These are phyloP conservation scores for Botia kubotai DNA, from an alignment of 2,797 vertebrate species.

Conservation along the genomic window DNA sequence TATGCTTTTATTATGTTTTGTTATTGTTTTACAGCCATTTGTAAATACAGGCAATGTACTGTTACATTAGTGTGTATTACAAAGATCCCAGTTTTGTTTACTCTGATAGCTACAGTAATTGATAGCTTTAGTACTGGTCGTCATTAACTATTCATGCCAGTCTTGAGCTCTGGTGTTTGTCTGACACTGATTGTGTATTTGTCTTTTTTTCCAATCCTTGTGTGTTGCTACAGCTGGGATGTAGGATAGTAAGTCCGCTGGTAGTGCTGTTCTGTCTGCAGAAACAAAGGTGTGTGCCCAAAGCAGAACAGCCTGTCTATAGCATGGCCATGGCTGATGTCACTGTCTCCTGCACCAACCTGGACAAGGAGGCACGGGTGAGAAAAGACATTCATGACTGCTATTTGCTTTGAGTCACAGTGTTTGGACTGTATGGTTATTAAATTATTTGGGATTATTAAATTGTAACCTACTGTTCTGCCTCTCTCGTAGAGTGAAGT, in stretches of 20 bases:
- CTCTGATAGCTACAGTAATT: background rate
- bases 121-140: background rate
- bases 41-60: background rate
- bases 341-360: slow-evolving; percentile 90
- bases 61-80: background rate
- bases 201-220: background rate
- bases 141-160: background rate
- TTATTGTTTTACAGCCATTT: background rate
- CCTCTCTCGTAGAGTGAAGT: slow-evolving; percentile 83
- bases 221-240: slow-evolving; percentile 81
- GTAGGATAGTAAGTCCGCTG: slow-evolving; percentile 92
- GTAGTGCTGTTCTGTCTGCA: slow-evolving; percentile 93
- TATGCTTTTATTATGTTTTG: background rate
- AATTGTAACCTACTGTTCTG: background rate
- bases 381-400: slow-evolving; percentile 31
- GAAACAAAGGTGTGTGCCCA: slow-evolving; percentile 89
- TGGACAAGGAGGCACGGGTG: slow-evolving; percentile 91
- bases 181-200: background rate
- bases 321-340: slow-evolving; percentile 95
- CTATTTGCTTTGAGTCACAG: background rate
- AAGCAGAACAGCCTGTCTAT: slow-evolving; percentile 89
- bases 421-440: background rate
- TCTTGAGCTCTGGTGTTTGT: background rate
- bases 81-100: background rate
- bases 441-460: too few relatives aligned